Base-by-base conservation (phyloP, 2,113 vertebrate species). In the Myocastor coypus region DNA sequence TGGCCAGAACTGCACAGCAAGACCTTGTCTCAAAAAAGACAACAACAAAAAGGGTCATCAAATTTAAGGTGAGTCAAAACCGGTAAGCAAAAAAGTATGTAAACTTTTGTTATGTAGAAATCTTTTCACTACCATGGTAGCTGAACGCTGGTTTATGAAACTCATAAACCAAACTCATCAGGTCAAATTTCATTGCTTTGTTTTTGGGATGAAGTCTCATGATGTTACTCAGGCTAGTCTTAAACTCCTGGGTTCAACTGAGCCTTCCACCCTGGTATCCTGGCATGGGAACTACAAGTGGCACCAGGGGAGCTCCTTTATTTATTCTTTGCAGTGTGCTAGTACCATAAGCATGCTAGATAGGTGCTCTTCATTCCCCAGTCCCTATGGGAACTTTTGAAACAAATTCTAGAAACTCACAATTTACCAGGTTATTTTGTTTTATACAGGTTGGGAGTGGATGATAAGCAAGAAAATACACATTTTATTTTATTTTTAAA, bases 51-150 rank as follows among this genome's bases (percentile, higher is more conserved):
- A 14, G 0, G 71, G 26, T 75, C 80, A 85, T 28, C 20, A 91
- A 91, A 89, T 55, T 96, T 91, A 89, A 92, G 63, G 34, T 61
- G 89, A 73, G 26, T 69, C 75, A 94, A 66, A 80, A 91, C 13
- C 86, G 20, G 24, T 66, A 88, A 61, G 12, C 64, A 87, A 84
- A 96, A 93, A 73, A 80, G 80, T n/a, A 24, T 7, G 75, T 94
- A 83, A 87, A 82, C 32, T 91, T 32, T 69, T 57, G 7, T 69
- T 14, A 85, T 42, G 78, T 0, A 92, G 34, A 96, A 91, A 80
- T 69, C 61, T 96, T 92, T 52, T 91, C 52, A 89, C 32, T 63
- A 86, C 59, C 42, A 63, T 50, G 77, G 68, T 82, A 87, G 37
- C 37, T 50, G 94, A 91, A 90, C 73, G 20, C 63, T 82, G 2